Percentiles rank a stretch among this genome's conserved stretches.
phyloP scores from a whole-genome alignment of 2,888 invertebrate species.

The Lepidochrysops patricia region DNA sequence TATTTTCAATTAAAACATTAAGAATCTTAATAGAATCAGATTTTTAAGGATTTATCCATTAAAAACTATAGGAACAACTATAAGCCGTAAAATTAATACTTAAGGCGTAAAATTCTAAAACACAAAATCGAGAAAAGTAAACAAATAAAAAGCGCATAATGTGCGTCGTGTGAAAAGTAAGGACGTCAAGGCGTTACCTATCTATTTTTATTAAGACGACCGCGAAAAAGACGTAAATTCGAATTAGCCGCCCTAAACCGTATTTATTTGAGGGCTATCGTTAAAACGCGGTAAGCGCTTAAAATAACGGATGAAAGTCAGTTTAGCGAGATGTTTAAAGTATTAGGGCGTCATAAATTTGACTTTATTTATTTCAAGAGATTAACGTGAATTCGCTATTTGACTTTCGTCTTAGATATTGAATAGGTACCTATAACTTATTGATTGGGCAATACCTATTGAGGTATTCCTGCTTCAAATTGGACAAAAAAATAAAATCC shows the following conservation, averaged over 20 bases:
- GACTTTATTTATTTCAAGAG: background rate
- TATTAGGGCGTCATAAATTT: background rate
- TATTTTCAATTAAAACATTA: no score
- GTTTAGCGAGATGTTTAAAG: background rate
- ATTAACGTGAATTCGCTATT: background rate
- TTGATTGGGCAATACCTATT: no score
- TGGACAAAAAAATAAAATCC: no score
- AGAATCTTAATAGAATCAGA: no score
- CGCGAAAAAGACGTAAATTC: constrained; percentile 29
- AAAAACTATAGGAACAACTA: no score
- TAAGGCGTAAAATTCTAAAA: no score
- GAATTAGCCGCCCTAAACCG: constrained; percentile 22
- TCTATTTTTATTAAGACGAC: constrained; percentile 31
- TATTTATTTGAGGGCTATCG: constrained; percentile 13
- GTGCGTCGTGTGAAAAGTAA: constrained; percentile 20
- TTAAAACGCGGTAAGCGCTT: constrained; percentile 16
- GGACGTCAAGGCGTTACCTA: constrained; percentile 22
- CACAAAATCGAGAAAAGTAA: background rate
- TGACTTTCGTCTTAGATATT: no score
- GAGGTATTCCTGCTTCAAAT: no score
- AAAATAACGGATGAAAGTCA: background rate
- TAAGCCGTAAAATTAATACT: background rate
- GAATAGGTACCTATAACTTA: no score
- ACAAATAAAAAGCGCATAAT: background rate
- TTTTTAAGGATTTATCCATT: no score